phyloP scores from a whole-genome alignment of 2,888 invertebrate genomes.

The Physocephala rufipes region DNA sequence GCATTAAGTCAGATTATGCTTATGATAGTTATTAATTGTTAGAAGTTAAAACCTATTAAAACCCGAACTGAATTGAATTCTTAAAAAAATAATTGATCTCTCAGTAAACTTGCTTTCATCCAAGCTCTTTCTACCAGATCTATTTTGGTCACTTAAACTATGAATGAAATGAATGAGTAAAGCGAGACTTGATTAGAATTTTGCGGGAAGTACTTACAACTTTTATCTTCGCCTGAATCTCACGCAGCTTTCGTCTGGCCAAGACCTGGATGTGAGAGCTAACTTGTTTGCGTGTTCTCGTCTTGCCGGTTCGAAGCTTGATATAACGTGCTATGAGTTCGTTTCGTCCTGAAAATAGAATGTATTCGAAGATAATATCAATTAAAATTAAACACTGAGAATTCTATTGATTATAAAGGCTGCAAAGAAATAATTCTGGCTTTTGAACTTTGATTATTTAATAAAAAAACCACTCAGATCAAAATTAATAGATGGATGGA shows the following conservation, averaged over 20 bases:
- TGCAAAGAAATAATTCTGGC: too few relatives aligned
- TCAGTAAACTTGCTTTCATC: conserved; percentile 7
- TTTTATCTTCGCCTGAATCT: conserved; percentile 98
- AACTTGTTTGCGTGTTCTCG: conserved; percentile 99
- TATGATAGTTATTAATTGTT: too few relatives aligned
- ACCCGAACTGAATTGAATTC: too few relatives aligned
- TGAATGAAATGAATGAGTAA: conserved; percentile 31
- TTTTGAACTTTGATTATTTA: too few relatives aligned
- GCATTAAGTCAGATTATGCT: too few relatives aligned
- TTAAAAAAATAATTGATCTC: too few relatives aligned
- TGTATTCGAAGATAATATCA: not conserved
- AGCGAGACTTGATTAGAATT: conserved; percentile 31
- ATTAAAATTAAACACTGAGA: too few relatives aligned
- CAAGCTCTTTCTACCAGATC: not conserved
- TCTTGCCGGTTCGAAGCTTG: conserved; percentile 98
- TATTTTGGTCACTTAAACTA: conserved; percentile 15
- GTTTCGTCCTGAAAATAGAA: conserved; percentile 87
- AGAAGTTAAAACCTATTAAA: too few relatives aligned
- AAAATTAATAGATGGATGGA: too few relatives aligned
- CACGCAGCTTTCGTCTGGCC: conserved; percentile 96
- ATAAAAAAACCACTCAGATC: too few relatives aligned
- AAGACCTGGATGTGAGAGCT: conserved; percentile 99
- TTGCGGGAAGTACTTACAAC: conserved; percentile 76
- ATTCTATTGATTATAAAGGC: too few relatives aligned
- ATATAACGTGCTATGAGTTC: conserved; percentile 99